Evolutionary conservation across 1,140 invertebrate genomes (phyloP).

Genomic region (Zaprionus ornatus): DNA sequence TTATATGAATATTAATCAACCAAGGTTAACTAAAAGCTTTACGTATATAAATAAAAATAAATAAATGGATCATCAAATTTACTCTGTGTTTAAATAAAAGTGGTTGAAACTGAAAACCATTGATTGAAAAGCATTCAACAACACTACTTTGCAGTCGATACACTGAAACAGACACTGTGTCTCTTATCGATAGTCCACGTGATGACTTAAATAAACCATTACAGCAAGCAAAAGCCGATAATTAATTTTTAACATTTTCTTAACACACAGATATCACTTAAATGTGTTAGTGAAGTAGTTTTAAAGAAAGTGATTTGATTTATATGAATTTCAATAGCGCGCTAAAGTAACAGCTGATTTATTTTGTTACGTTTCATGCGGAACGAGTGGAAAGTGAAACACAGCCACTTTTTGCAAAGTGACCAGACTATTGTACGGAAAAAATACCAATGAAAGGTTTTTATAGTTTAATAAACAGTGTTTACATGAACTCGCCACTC

Average conservation of each 20-base stretch:
- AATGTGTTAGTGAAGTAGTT: neutral
- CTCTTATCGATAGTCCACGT: no score
- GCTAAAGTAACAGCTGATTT: constrained; percentile 21
- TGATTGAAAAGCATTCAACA: no score
- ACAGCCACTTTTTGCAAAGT: constrained; percentile 20
- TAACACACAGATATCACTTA: neutral
- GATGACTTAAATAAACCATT: no score
- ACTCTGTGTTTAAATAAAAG: neutral
- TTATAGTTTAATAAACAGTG: constrained; percentile 35
- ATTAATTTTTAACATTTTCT: no score
- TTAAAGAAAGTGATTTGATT: neutral
- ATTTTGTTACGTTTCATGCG: constrained; percentile 1
- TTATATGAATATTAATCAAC: constrained; percentile 24
- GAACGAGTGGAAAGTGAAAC: neutral
- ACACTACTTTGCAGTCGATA: no score
- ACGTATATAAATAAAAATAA: constrained; percentile 1
- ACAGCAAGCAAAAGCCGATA: no score
- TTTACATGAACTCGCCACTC: constrained; percentile 39
- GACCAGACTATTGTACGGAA: neutral
- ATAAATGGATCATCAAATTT: neutral
- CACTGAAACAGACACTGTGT: no score
- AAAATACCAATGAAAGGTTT: constrained; percentile 2
- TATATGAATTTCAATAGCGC: neutral
- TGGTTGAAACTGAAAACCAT: no score
- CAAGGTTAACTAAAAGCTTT: constrained; percentile 30